Evolutionary conservation across 2,888 invertebrate species (phyloP), one percentile per base, ranked within the genome.

Genomic region (Netelia inedita): DNA sequence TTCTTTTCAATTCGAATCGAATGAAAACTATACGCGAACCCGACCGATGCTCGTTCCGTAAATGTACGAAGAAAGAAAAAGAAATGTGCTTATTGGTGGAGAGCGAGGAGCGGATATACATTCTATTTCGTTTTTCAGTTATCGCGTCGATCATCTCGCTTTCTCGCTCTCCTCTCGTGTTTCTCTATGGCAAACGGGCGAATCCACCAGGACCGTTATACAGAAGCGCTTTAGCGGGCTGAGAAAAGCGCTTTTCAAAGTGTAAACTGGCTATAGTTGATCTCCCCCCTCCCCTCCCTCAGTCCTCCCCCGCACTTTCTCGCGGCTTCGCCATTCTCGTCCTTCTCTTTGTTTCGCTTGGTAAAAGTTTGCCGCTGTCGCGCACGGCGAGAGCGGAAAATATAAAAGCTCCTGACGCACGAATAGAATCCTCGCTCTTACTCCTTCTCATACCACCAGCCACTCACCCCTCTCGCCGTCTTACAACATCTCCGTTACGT

Each of bases 71-170:
- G 11, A 3, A 41, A 50, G 19, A 6, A 16, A 59, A 57, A 71
- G 8, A 14, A 46, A 46, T 0, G n/a, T 55, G 63, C 69, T 69
- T 59, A 66, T 75, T 50, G 21, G 16, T 46, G 35, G 16, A 74
- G 75, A 71, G 81, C 73, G 53, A 53, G 74, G 79, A 87, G 75
- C 82, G 86, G 87, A 88, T 85, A 87, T 87, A 14, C 46, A 57
- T 68, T 61, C 28, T 46, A 87, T 87, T 85, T 87, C 86, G 82
- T 86, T 87, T 87, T 72, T 63, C 78, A 83, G 35, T 84, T 87
- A 83, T 85, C 83, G 69, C 75, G 72, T 82, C 83, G 83, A 86
- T 85, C 84, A 86, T 86, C 68, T 73, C 35, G 21, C 50, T 28
- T 1, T 78, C 53, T 57, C 23, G 28, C 55, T 1, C 14, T 50